Conservation (phyloP, 1,140 invertebrate genomes). For the Cyclina sinensis region DNA sequence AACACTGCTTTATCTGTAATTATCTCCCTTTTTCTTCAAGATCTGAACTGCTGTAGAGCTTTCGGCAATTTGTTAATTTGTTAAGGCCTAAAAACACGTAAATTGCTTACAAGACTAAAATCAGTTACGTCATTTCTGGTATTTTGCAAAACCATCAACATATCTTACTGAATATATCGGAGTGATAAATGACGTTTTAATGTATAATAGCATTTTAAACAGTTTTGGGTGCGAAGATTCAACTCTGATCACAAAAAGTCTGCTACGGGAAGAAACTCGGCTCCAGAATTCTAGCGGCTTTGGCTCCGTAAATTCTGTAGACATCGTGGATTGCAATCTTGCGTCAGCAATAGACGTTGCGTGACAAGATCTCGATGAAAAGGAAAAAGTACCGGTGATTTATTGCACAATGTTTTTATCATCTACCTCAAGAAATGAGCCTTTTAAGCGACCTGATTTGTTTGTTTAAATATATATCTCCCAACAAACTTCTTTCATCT, state of each 20-base stretch:
- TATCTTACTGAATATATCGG: constrained; percentile 25
- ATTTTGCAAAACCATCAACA: background rate
- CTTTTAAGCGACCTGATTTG: constrained; percentile 66
- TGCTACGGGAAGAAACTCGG: constrained; percentile 17
- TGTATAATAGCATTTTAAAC: constrained; percentile 66
- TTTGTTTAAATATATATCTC: constrained; percentile 71
- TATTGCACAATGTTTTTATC: constrained; percentile 66
- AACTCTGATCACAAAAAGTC: constrained; percentile 47
- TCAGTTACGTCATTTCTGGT: constrained; percentile 13
- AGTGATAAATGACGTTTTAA: constrained; percentile 63
- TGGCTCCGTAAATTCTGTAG: constrained; percentile 35
- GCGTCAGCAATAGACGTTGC: constrained; percentile 51
- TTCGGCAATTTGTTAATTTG: constrained; percentile 21
- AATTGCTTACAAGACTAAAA: background rate
- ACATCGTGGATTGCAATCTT: constrained; percentile 46
- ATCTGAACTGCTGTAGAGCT: constrained; percentile 12
- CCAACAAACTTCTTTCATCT: constrained; percentile 62
- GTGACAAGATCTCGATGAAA: constrained; percentile 63
- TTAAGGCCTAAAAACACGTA: background rate
- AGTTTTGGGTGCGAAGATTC: constrained; percentile 57
- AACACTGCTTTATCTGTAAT: background rate
- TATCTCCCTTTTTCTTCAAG: constrained; percentile 29
- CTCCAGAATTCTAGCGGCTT: constrained; percentile 38
- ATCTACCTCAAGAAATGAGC: constrained; percentile 66
- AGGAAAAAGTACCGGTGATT: constrained; percentile 60